Evolutionary conservation across 1,140 invertebrate genomes (phyloP), one percentile per base, ranked within the genome.

Genomic region (Drosophila bocki): DNA sequence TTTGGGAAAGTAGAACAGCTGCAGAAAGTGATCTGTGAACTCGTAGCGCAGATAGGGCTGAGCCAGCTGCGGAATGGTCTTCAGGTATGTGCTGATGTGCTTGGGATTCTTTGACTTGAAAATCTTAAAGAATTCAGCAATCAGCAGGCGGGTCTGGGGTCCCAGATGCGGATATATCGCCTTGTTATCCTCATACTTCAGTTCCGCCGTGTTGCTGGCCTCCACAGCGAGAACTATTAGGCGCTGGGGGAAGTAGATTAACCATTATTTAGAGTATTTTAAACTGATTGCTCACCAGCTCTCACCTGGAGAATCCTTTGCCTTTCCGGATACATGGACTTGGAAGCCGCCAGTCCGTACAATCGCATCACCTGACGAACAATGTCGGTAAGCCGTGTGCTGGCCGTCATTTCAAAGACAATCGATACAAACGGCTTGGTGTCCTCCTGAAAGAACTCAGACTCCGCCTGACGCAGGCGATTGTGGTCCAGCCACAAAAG

Each of bases 401-500:
- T 65, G 1, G 62, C 50, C 8, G 61, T 60, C 47, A 88, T 78
- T 29, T 60, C 77, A 12, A 88, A 90, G 0, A 84, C 81, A 7
- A 72, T 61, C 3, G 79, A 19, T 7, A 63, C 85, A 42, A 88
- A 88, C 1, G 84, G 81, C 26, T 78, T 65, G 0, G 58, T 50
- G 5, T 84, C 81, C 8, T 88, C 85, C 39, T 81, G 69, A 17
- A 90, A 90, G 41, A 88, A 72, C 29, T 88, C 85, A 0, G 85
- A 63, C 22, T 84, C 81, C 0, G 74, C 54, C 44, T 88, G 84
- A 2, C 79, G 74, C 44, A 88, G 19, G 0, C 80, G 78, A 57
- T 90, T 84, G 54, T 88, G 80, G 45, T 88, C 84, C 44, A 88
- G 37, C 84, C 84, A 88, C 12, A 78, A 69, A 1, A 88, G 35